Evolutionary conservation across 2,113 vertebrate genomes (phyloP).

Genomic region (Seriola dumerili): DNA sequence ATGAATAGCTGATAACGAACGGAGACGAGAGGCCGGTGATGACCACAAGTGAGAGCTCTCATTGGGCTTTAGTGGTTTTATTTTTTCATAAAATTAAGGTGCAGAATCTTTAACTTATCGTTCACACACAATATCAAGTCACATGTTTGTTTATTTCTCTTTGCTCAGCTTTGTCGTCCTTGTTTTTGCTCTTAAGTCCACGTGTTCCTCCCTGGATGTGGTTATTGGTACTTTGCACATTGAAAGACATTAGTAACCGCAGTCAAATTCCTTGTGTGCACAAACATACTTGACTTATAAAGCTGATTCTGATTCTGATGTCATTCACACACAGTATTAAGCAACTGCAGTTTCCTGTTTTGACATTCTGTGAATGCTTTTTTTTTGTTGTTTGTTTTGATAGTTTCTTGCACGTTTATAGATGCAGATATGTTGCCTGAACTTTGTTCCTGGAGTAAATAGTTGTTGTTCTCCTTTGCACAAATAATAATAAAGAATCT

Average conservation of each 20-base stretch:
- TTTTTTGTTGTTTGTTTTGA: too few species aligned
- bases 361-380: background rate
- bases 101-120: background rate
- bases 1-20: conserved; percentile 54
- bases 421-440: too few species aligned
- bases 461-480: too few species aligned
- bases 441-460: too few species aligned
- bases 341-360: background rate
- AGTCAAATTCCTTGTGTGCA: too few species aligned
- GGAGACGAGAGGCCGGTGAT: conserved; percentile 40
- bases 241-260: background rate
- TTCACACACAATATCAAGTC: background rate
- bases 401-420: too few species aligned
- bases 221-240: background rate
- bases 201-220: background rate
- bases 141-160: background rate
- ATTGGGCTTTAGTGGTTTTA: conserved; percentile 14
- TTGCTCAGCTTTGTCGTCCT: too few species aligned
- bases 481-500: too few species aligned
- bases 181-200: too few species aligned
- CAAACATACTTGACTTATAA: too few species aligned
- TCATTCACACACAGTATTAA: background rate
- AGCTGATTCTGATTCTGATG: too few species aligned
- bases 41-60: conserved; percentile 33
- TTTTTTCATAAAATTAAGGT: background rate